These are phyloP conservation scores for Fulmarus glacialis DNA, from an alignment of 2,113 vertebrate genomes.

Conservation along the genomic window DNA sequence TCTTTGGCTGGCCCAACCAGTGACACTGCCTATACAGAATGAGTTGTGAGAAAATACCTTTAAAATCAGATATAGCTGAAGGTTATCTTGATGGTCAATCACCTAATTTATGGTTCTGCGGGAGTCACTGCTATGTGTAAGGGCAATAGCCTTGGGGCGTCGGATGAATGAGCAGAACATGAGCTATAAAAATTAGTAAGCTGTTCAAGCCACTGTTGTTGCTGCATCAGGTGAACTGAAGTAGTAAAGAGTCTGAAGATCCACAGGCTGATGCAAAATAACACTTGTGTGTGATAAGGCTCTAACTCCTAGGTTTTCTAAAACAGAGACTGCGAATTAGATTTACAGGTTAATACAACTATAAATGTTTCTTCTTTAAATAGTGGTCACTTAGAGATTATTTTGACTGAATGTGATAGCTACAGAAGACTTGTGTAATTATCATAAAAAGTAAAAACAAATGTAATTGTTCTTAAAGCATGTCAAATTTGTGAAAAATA, in stretches of 20 bases:
- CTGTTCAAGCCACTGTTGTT: not conserved
- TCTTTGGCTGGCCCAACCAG: not conserved
- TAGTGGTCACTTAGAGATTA: not conserved
- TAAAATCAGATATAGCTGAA: not conserved
- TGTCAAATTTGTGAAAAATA: not conserved
- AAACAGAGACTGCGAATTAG: not conserved
- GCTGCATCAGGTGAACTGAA: not conserved
- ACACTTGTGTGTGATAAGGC: not conserved
- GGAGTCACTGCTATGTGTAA: not conserved
- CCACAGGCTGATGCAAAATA: not conserved
- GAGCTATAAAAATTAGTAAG: not conserved
- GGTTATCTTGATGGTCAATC: not conserved
- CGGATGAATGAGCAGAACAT: not conserved
- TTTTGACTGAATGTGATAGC: not conserved
- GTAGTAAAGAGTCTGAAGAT: not conserved
- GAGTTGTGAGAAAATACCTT: not conserved
- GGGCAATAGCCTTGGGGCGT: not conserved
- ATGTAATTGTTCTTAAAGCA: not conserved
- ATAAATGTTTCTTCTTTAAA: not conserved
- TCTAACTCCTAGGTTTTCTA: not conserved
- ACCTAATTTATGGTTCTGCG: not conserved
- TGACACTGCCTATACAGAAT: not conserved
- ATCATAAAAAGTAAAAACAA: not conserved
- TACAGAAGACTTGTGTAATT: not conserved
- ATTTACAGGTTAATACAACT: not conserved